Evolutionary conservation across 2,113 vertebrate genomes (phyloP).

Genomic region (Craseonycteris thonglongyai): DNA sequence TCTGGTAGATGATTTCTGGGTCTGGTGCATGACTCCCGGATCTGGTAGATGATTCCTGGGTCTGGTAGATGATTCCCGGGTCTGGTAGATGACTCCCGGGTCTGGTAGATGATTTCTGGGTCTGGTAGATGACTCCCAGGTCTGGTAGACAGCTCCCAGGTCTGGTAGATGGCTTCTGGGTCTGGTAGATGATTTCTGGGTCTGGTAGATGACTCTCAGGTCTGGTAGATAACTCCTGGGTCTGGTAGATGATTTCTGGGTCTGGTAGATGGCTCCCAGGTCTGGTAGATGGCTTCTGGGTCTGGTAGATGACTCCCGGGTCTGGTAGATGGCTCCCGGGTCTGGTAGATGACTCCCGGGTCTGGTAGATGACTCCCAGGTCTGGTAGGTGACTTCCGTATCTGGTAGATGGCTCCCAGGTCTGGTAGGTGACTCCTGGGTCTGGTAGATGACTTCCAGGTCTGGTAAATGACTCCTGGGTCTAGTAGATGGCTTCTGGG

Average conservation of each 20-base stretch:
- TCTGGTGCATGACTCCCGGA: slow-evolving; percentile 81
- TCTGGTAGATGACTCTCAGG: too few species aligned
- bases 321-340: too few species aligned
- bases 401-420: too few species aligned
- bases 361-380: too few species aligned
- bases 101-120: slow-evolving; percentile 81
- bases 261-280: slow-evolving; percentile 81
- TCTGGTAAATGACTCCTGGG: slow-evolving; percentile 81
- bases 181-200: slow-evolving; percentile 81
- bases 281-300: too few species aligned
- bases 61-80: slow-evolving; percentile 81
- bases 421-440: slow-evolving; percentile 81
- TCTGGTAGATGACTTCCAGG: too few species aligned
- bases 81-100: too few species aligned
- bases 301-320: slow-evolving; percentile 81
- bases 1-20: slow-evolving; percentile 81
- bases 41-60: too few species aligned
- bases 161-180: too few species aligned
- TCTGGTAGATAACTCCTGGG: slow-evolving; percentile 81
- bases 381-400: slow-evolving; percentile 81
- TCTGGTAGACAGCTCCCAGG: slow-evolving; percentile 81
- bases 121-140: too few species aligned
- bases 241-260: too few species aligned
- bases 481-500: too few species aligned
- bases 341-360: slow-evolving; percentile 81